Evolutionary conservation across 2,113 vertebrate species (phyloP), one percentile per base, ranked within the genome.

Genomic region (Paralichthys olivaceus): DNA sequence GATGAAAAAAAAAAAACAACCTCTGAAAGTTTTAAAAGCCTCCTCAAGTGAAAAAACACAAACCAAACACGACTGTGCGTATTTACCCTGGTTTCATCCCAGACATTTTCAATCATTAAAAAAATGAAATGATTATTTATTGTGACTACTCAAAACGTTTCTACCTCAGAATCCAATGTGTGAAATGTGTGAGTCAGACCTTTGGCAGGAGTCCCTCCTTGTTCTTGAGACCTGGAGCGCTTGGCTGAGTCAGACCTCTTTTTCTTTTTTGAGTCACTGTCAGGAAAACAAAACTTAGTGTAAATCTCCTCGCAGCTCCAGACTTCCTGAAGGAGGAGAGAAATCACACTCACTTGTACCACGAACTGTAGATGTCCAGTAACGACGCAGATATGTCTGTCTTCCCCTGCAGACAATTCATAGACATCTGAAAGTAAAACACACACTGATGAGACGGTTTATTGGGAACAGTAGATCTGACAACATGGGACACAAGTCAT

Each of bases 291-390:
- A 20, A 3, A 62, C 1, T 49, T 43, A 15, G 4, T 19, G n/a
- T 22, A 23, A 4, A 56, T 15, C 22, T 4, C 7, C 9, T 40
- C 32, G 28, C 19, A 43, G n/a, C 7, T 28, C 59, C 47, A 17
- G 65, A 0, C 32, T 4, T 47, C 1, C 15, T 25, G 11, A 23
- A 57, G 65, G 26, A 3, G 59, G 23, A 1, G n/a, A 29, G 32
- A 72, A 23, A 28, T 25, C 28, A 28, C 55, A 83, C 92, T 88
- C 63, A 94, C 93, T 86, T 89, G 7, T 86, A 67, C 93, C 93
- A 94, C 6, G 63, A 87, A 19, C 29, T 87, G 79, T 94, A 94
- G 60, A 94, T 93, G 28, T 94, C 90, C 2, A 77, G 25, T 66
- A 94, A 80, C 4, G 92, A 89, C 0, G 61, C 8, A 1, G 79